Evolutionary conservation across 1,140 invertebrate genomes (phyloP), one percentile per base, ranked within the genome.

Genomic region (Drosophila sturtevanti): DNA sequence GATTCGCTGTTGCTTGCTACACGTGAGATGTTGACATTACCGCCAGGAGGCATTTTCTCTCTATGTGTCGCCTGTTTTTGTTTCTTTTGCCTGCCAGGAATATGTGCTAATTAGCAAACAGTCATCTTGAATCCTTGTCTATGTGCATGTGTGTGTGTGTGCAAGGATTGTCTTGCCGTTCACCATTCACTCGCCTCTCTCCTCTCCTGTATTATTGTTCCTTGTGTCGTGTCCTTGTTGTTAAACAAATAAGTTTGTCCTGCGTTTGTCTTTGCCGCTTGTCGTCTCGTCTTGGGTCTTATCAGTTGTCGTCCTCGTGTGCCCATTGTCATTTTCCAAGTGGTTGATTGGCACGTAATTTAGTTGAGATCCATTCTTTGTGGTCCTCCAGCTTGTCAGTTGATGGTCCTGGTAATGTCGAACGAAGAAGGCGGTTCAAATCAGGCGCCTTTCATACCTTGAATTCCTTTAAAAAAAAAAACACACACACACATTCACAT

Each of bases 291-390:
- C 75, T 66, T 48, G 41, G 72, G 70, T 75, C 81, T 87, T 87
- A 87, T 87, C 84, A 71, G 61, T 11, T 51, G 54, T 27, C 61
- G 65, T 63, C 71, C 51, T 61, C 24, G 60, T 78, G 68, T 77
- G 69, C 79, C 76, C 77, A 84, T 87, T 87, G 84, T 82, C 73
- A 80, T 78, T 70, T 84, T 77, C 72, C 84, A 74, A 89, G 79
- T 89, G 84, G 55, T 89, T 89, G 84, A 89, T 89, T 89, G 84
- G 80, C 84, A 89, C 84, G 85, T 89, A 89, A 89, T 89, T 89
- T 89, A 80, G 66, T 79, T 65, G 73, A 77, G 67, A 79, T 68
- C 38, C 63, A 24, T 56, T 61, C 63, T 31, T 62, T 58, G 63
- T 22, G 21, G 27, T 31, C 27, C 12, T 41, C 6, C 41, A 58